Evolutionary conservation across 2,113 vertebrate species (phyloP), one percentile per base, ranked within the genome.

Genomic region (Salminus brasiliensis): DNA sequence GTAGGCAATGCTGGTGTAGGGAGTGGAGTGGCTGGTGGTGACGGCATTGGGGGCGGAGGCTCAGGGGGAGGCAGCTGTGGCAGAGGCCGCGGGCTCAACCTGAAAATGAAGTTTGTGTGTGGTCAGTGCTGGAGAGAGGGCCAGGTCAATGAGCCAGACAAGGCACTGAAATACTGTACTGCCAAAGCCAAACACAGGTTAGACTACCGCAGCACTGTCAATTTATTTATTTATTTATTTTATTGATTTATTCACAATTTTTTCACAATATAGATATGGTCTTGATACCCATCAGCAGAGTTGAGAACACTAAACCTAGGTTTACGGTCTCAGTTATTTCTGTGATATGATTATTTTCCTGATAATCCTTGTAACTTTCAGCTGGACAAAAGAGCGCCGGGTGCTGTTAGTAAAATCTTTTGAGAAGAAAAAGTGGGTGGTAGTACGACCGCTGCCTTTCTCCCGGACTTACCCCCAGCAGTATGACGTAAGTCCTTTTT

Each of bases 91-190:
- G 92, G 93, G 32, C 87, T 94, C 41, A 94, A 94, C 86, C 93
- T 99, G 76, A 98, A 98, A 90, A 98, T 99, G 96, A 99, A 98
- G 92, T 98, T 99, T 79, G 97, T 99, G 65, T 99, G 97, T 29
- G 96, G 97, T 69, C 98, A 99, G 88, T 99, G 98, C 89, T 98
- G 97, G 97, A 93, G 96, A 72, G 98, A 98, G 0, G 98, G 98
- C 55, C 96, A 98, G 87, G 96, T 99, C 87, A 96, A 98, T 16
- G 97, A 99, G 86, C 96, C 96, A 0, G 97, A 98, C 93, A 98
- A 98, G 85, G 96, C 97, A 85, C 95, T 97, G 82, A 99, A 98
- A 88, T 99, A 98, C 89, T 99, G 98, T 92, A 97, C 95, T 1
- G 97, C 98, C 86, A 99, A 99, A 92, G 96, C 97, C 62, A 95